Evolutionary conservation across 64 coral and sea anemone genomes (phyloP), one percentile per base, ranked within the genome.

Genomic region (Montipora foliosa): DNA sequence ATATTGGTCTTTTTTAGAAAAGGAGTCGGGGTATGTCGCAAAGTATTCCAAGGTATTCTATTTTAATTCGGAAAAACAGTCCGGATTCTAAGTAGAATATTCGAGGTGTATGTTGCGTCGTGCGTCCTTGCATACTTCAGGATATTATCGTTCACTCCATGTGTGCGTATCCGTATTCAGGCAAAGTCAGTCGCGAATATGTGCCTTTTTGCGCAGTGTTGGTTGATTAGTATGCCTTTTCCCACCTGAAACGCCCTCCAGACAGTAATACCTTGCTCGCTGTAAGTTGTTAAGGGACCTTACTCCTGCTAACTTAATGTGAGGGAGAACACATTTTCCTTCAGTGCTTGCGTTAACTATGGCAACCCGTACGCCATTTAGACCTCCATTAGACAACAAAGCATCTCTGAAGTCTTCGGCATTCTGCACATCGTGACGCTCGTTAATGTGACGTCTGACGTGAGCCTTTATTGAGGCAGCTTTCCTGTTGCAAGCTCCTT

Each of bases 211-310:
- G 29, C 29, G 29, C 29, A 29, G 29, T 29, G 29, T 75, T 88
- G 16, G 20, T 75, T 68, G 29, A 80, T 15, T 3, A 68, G 37
- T 70, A 52, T 91, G 17, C 89, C 78, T 6, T 69, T 16, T 49
- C 89, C 89, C 0, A 91, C 64, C 11, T 80, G 11, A 81, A 68
- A 91, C 4, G 89, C 89, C 22, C 49, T 91, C 89, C 89, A 91
- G 7, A 80, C 75, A 16, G 55, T 90, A 5, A 90, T 4, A 14
- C 62, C 62, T 51, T 80, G 45, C 12, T 80, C 48, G 19, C 58
- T 52, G 61, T 80, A 80, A 82, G 67, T 91, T 91, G 47, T 91
- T 91, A 11, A 80, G 44, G 13, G 47, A 66, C 71, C 78, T 91
- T 6, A 91, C 67, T 67, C 78, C 67, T 24, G 53, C 29, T 16